A percentile compares a stretch with the other conserved stretches of the same genome.
Evolutionary conservation across 2,797 vertebrate genomes (phyloP).

Genomic region (Peromyscus eremicus): DNA sequence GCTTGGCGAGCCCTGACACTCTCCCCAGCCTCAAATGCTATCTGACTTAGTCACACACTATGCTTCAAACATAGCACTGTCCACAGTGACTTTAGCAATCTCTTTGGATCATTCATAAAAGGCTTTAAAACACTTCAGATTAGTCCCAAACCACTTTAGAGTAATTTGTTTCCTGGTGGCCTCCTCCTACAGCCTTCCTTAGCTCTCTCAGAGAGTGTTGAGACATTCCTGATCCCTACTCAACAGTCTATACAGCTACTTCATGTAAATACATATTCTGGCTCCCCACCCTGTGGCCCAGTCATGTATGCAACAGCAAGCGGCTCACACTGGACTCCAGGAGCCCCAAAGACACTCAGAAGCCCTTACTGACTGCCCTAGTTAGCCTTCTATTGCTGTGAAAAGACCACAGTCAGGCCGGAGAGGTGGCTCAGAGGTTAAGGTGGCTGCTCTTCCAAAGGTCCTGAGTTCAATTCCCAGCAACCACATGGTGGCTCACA

Average conservation of each 20-base stretch:
- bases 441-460: too few relatives aligned
- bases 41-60: not conserved
- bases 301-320: not conserved
- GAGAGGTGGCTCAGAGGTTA: too few relatives aligned
- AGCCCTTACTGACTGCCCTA: too few relatives aligned
- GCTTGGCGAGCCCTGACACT: rapidly evolving
- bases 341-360: not conserved
- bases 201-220: not conserved
- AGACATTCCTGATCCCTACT: not conserved
- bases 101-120: not conserved
- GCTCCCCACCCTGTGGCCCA: not conserved
- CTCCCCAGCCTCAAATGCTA: rapidly evolving
- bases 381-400: not conserved
- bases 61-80: not conserved
- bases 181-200: not conserved
- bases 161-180: not conserved
- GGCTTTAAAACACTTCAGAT: slow-evolving; percentile 14
- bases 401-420: not conserved
- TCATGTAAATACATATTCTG: not conserved
- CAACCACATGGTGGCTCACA: too few relatives aligned
- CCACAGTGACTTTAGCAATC: not conserved
- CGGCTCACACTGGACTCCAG: not conserved
- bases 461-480: too few relatives aligned
- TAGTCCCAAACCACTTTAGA: not conserved
- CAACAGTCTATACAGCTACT: not conserved